phyloP scores from a whole-genome alignment of 2,888 invertebrate species.

The Himalopsyche kuldschensis region DNA sequence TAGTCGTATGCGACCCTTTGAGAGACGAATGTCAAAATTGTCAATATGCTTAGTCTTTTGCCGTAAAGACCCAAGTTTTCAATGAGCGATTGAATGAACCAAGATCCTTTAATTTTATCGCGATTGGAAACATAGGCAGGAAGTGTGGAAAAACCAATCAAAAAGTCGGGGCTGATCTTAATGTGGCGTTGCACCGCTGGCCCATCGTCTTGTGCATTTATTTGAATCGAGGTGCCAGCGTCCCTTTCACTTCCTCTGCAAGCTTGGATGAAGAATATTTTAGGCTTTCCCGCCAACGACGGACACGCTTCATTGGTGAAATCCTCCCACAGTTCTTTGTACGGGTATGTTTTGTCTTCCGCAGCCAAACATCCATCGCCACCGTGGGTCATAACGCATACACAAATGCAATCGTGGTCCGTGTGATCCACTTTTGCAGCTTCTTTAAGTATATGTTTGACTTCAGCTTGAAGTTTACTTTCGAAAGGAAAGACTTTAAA shows the following conservation, averaged over 20 bases:
- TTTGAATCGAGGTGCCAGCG: constrained; percentile 51
- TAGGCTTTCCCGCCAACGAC: constrained; percentile 66
- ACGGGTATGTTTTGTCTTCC: constrained; percentile 57
- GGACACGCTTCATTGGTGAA: constrained; percentile 59
- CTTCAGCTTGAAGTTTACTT: constrained; percentile 52
- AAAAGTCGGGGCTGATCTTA: constrained; percentile 89
- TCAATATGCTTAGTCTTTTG: no score
- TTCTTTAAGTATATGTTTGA: constrained; percentile 51
- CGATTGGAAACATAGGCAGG: constrained; percentile 95
- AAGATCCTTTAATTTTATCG: constrained; percentile 89
- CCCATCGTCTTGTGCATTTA: no score
- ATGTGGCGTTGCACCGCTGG: constrained; percentile 69
- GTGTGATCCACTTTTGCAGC: constrained; percentile 59
- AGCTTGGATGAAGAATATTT: no score
- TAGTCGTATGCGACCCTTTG: no score
- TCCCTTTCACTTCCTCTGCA: constrained; percentile 58
- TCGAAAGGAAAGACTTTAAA: constrained; percentile 53
- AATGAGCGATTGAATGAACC: constrained; percentile 94
- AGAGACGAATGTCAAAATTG: no score
- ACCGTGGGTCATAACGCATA: constrained; percentile 65
- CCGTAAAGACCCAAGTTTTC: constrained; percentile 70
- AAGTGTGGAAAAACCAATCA: constrained; percentile 91
- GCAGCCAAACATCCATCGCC: constrained; percentile 63
- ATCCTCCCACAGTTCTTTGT: constrained; percentile 55
- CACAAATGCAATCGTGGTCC: constrained; percentile 60